Evolutionary conservation across 1,140 invertebrate genomes (phyloP), one percentile per base, ranked within the genome.

Genomic region (Aphelenchoides avenae): DNA sequence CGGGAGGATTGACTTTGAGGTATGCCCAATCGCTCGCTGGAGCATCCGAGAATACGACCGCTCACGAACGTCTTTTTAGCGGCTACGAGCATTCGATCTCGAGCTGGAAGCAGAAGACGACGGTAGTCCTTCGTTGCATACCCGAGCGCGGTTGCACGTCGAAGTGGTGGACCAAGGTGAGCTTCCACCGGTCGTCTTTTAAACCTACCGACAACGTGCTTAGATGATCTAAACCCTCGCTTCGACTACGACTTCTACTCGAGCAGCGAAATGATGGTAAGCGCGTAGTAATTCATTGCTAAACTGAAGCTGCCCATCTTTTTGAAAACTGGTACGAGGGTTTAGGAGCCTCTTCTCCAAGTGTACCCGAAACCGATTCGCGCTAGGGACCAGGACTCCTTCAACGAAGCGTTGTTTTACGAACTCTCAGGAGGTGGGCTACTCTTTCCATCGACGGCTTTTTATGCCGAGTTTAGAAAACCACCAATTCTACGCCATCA

Each of bases 51-150:
- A n/a, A n/a, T n/a, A n/a, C n/a, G n/a, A n/a, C n/a, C n/a, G n/a
- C n/a, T n/a, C n/a, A n/a, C n/a, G n/a, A n/a, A n/a, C n/a, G n/a
- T n/a, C n/a, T n/a, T n/a, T n/a, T n/a, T n/a, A 57, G 24, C 36
- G 37, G 46, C 41, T 53, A 13, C 49, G 37, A 15, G 24, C 42
- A 15, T 70, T 70, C 29, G 41, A 46, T 15, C 62, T 71, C 26
- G 47, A 66, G 46, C 62, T 70, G n/a, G 67, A 71, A 42, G 67
- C 68, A 6, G 59, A 57, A 46, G 68, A 70, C 52, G 48, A 58
- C 20, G 68, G 68, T 41, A 52, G 40, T 9, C 68, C 68, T 1
- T 41, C 47, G 39, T 24, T 60, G 29, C 36, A 49, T 9, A 46
- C 63, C 9, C 41, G 33, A 15, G 68, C 59, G 5, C 41, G 41